A percentile compares a stretch with the other conserved stretches of the same genome.
phyloP scores from a whole-genome alignment of 2,797 vertebrate species.

The Aselliscus stoliczkanus region DNA sequence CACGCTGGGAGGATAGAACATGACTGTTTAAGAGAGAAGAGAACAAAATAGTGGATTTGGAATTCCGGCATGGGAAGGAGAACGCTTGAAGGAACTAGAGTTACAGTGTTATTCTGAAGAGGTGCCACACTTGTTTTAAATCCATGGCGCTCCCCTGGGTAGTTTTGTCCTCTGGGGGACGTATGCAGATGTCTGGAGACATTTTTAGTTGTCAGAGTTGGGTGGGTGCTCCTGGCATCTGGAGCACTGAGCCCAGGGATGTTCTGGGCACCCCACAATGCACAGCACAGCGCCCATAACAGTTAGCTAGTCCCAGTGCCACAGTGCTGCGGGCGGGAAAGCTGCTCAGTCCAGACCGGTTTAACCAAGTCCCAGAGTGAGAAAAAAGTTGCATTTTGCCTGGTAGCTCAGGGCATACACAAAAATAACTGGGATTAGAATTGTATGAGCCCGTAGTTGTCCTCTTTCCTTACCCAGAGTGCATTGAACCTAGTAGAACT shows the following conservation, averaged over 20 bases:
- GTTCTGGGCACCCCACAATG: neutral
- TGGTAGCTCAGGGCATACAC: neutral
- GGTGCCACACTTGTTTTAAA: too few species aligned
- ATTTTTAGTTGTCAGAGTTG: neutral
- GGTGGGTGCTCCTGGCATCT: neutral
- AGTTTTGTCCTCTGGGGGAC: neutral
- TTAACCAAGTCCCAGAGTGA: neutral
- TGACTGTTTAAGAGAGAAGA: neutral
- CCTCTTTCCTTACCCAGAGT: neutral
- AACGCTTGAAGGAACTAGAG: neutral
- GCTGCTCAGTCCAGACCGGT: neutral
- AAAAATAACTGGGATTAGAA: neutral
- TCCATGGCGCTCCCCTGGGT: rapidly evolving
- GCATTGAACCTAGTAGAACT: neutral
- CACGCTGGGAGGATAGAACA: neutral
- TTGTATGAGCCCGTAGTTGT: neutral
- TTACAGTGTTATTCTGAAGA: neutral
- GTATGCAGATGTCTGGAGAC: neutral
- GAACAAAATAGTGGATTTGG: neutral
- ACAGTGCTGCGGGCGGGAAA: neutral
- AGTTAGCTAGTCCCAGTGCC: neutral
- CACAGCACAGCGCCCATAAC: neutral
- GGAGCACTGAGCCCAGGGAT: neutral
- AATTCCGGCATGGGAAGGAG: neutral
- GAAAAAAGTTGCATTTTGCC: neutral